A percentile compares a stretch with the other conserved stretches of the same genome.
These are phyloP conservation scores for Tiliacea citrago DNA, from an alignment of 2,888 invertebrate genomes.

Conservation along the genomic window DNA sequence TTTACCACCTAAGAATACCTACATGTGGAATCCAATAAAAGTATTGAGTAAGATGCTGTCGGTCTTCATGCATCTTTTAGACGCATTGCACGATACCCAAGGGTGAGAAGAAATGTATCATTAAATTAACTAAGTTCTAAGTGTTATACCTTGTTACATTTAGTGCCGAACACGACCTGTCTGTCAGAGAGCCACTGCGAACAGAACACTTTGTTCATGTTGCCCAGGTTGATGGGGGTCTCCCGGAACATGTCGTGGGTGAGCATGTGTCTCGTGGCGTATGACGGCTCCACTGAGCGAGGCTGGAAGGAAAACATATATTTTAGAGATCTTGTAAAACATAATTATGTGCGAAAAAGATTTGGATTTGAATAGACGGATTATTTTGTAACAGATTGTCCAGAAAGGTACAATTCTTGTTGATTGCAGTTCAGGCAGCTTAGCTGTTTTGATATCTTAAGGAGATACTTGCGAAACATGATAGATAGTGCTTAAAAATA, in stretches of 20 bases:
- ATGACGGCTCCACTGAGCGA: conserved; percentile 93
- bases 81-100: background rate
- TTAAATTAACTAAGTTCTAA: background rate
- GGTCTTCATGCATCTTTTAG: too few species aligned
- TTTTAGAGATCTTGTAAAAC: background rate
- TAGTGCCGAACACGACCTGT: conserved; percentile 98
- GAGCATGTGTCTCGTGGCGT: conserved; percentile 96
- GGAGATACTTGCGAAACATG: background rate
- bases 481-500: background rate
- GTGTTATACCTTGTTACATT: conserved; percentile 96
- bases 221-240: conserved; percentile 95
- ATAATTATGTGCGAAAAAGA: background rate
- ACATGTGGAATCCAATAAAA: too few species aligned
- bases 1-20: too few species aligned
- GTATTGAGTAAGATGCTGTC: too few species aligned
- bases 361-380: background rate
- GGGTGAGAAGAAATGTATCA: background rate
- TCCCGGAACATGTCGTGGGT: conserved; percentile 97
- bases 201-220: conserved; percentile 98
- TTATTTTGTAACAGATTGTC: too few species aligned
- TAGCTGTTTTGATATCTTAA: background rate
- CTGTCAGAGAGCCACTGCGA: conserved; percentile 98
- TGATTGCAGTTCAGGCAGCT: background rate
- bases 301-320: conserved; percentile 74
- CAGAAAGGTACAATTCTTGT: background rate